phyloP scores from a whole-genome alignment of 2,888 invertebrate species.

The Ernsta delagoae region DNA sequence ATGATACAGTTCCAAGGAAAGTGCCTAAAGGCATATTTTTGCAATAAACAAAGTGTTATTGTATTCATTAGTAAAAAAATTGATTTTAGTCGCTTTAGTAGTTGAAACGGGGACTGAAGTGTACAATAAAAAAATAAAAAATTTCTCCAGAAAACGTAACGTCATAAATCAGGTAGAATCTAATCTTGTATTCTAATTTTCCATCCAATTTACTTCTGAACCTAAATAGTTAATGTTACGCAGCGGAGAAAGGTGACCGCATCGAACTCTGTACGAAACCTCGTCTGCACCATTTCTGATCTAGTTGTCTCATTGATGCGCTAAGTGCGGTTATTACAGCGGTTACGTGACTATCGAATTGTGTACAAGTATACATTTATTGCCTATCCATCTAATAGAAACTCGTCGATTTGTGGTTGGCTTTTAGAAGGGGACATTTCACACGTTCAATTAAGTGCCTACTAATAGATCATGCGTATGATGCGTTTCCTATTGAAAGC shows the following conservation, averaged over 20 bases:
- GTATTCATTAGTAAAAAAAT: too few relatives aligned
- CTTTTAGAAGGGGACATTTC: conserved; percentile 5
- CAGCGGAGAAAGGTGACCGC: conserved; percentile 32
- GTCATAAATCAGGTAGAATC: too few relatives aligned
- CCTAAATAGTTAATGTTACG: neutral
- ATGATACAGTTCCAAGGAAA: too few relatives aligned
- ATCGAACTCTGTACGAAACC: neutral
- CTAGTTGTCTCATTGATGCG: conserved; percentile 34
- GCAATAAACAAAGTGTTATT: too few relatives aligned
- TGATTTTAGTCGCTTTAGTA: too few relatives aligned
- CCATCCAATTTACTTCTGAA: conserved; percentile 31
- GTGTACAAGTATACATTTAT: conserved; percentile 12
- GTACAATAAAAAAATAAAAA: too few relatives aligned
- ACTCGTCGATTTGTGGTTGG: neutral
- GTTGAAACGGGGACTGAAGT: too few relatives aligned
- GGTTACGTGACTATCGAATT: conserved; percentile 11
- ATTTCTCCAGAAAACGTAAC: too few relatives aligned
- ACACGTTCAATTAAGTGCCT: neutral
- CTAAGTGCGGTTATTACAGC: conserved; percentile 31
- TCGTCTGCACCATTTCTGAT: conserved; percentile 22
- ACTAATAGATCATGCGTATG: too few relatives aligned
- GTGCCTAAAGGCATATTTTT: too few relatives aligned
- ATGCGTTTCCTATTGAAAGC: too few relatives aligned
- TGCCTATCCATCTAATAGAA: conserved; percentile 9
- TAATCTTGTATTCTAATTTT: conserved; percentile 26